phyloP scores from a whole-genome alignment of 1,140 invertebrate genomes.

The Drosophila grimshawi region DNA sequence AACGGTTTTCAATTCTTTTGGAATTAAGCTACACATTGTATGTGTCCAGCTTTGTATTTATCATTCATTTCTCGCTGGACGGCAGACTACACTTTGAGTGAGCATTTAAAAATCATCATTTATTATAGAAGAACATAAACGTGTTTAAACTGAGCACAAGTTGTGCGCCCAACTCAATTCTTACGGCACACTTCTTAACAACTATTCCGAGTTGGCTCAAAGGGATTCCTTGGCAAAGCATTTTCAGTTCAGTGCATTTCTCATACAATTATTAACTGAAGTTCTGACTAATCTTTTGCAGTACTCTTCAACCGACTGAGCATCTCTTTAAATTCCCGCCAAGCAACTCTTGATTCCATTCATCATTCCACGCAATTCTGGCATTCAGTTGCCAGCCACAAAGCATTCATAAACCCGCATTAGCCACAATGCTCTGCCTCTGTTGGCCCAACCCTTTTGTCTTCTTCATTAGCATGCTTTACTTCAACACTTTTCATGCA shows the following conservation, averaged over 20 bases:
- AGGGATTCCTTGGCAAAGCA: not conserved
- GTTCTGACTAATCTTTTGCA: conserved; percentile 11
- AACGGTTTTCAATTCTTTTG: conserved; percentile 7
- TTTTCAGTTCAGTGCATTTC: conserved; percentile 5
- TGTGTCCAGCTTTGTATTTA: too few relatives aligned
- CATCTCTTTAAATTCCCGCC: conserved; percentile 31
- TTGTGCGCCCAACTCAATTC: not conserved
- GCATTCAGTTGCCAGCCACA: conserved; percentile 39
- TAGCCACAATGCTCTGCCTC: conserved; percentile 27
- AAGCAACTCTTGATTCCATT: conserved; percentile 14
- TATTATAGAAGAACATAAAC: too few relatives aligned
- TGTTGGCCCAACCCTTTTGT: conserved; percentile 38
- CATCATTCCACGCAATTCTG: conserved; percentile 12
- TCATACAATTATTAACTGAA: conserved; percentile 36
- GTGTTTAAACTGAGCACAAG: too few relatives aligned
- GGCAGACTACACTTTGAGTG: too few relatives aligned
- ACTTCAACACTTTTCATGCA: conserved; percentile 20
- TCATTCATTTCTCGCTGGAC: too few relatives aligned
- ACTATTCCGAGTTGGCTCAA: conserved; percentile 5
- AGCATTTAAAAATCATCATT: not conserved
- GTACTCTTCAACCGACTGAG: conserved; percentile 6
- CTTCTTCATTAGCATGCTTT: conserved; percentile 52
- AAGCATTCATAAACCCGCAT: conserved; percentile 52
- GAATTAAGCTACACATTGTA: not conserved
- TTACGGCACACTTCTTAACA: not conserved